These are phyloP conservation scores for Molanna angustata DNA, from an alignment of 2,888 invertebrate genomes.

Conservation along the genomic window DNA sequence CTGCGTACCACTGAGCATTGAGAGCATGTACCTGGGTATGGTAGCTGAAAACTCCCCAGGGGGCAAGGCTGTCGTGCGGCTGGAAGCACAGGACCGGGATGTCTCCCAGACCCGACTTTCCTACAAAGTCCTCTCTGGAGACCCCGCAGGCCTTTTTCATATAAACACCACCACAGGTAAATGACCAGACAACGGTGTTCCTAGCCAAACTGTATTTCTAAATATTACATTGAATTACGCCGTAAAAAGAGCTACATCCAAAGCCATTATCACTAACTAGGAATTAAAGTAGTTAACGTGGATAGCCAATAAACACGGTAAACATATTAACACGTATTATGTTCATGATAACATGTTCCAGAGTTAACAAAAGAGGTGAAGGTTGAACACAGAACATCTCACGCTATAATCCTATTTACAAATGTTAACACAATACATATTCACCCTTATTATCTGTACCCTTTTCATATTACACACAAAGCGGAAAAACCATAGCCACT, in stretches of 20 bases:
- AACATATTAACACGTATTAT: no score
- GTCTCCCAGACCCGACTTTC: conserved; percentile 47
- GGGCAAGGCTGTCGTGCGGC: conserved; percentile 64
- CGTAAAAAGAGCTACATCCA: not conserved
- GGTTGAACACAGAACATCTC: no score
- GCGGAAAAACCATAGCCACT: no score
- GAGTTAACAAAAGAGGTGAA: no score
- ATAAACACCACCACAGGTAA: conserved; percentile 75
- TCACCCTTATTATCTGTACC: no score
- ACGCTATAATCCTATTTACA: no score
- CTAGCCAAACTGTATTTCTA: not conserved
- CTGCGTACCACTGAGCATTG: conserved; percentile 78
- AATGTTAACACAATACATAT: no score
- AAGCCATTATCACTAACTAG: no score
- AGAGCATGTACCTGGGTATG: conserved; percentile 76
- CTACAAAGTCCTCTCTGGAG: conserved; percentile 76
- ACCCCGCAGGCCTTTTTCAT: conserved; percentile 77
- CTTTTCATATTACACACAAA: no score
- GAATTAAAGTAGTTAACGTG: no score
- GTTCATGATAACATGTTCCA: no score
- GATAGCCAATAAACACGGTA: no score
- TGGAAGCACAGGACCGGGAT: conserved; percentile 74
- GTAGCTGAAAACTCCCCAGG: conserved; percentile 71
- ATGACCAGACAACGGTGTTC: conserved; percentile 32
- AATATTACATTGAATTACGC: not conserved